Conservation (phyloP, 2,888 invertebrate genomes). For the Melolontha melolontha region DNA sequence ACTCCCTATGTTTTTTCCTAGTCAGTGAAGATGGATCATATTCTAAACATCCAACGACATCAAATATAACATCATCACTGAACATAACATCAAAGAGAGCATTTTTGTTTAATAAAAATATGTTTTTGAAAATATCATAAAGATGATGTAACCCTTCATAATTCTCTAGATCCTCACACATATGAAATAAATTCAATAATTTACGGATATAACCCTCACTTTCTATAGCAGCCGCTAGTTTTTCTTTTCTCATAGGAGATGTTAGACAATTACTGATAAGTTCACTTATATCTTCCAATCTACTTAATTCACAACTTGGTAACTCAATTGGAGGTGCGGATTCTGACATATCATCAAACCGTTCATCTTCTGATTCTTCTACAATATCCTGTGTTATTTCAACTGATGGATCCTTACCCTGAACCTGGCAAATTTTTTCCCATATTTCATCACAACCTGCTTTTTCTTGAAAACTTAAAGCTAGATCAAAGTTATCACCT, state of each 20-base stretch:
- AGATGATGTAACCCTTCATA: slow-evolving; percentile 94
- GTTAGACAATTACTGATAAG: slow-evolving; percentile 89
- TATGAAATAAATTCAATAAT: slow-evolving; percentile 93
- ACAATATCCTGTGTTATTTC: slow-evolving; percentile 98
- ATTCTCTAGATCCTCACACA: slow-evolving; percentile 97
- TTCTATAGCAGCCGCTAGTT: slow-evolving; percentile 92
- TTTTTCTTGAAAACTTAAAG: slow-evolving; percentile 99
- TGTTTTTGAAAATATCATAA: slow-evolving; percentile 98
- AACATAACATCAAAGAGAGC: slow-evolving; percentile 98
- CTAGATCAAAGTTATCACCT: slow-evolving; percentile 98
- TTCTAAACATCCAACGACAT: slow-evolving; percentile 98
- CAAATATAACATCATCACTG: slow-evolving; percentile 95
- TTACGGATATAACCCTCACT: slow-evolving; percentile 96
- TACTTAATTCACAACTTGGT: slow-evolving; percentile 93
- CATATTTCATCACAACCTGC: slow-evolving; percentile 99
- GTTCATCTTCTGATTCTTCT: slow-evolving; percentile 96
- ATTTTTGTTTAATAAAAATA: slow-evolving; percentile 98
- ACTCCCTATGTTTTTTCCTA: slow-evolving; percentile 95
- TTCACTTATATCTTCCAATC: slow-evolving; percentile 95
- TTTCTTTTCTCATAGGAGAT: slow-evolving; percentile 92
- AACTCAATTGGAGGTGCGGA: slow-evolving; percentile 94
- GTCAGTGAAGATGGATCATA: slow-evolving; percentile 91
- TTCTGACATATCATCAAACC: slow-evolving; percentile 96
- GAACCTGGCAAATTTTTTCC: slow-evolving; percentile 99
- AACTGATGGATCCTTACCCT: slow-evolving; percentile 98